Evolutionary conservation across 92 coral and sea anemone species (phyloP), one percentile per base, ranked within the genome.

Genomic region (Porites lobata): DNA sequence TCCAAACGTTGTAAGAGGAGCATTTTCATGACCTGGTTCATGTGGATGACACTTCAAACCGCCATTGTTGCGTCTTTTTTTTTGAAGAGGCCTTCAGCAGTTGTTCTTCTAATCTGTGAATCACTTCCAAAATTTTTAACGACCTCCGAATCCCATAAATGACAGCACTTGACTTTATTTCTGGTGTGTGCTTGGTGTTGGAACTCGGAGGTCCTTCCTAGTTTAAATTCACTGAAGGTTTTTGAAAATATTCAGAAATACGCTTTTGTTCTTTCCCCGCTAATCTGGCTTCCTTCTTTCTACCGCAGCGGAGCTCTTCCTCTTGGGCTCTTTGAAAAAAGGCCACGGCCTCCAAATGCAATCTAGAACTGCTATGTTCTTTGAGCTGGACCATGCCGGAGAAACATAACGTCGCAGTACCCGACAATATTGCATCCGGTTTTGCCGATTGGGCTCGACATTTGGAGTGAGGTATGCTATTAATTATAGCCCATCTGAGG

Each of bases 141-240:
- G 87, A 83, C 87, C 87, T 83, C 87, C 32, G 87, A 24, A 56
- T 83, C 68, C 87, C 87, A 83, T 8, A 83, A 50, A 19, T 83
- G 29, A 53, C 52, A 71, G 57, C 80, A 83, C 56, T 50, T 58
- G 11, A 83, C 87, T 24, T 69, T 71, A 6, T 70, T 29, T 15
- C 18, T 81, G 43, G 17, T 32, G 51, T n/a, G 8, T 58, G 51
- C 67, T 81, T 81, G 66, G 13, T 29, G 86, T 13, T 66, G 77
- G 68, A 9, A 43, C 53, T 24, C 76, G n/a, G 77, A 81, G 86
- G 86, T 81, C 77, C 61, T 52, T 9, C 3, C 77, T 51, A 81
- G 86, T 67, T 81, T 81, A 81, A 81, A 81, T 24, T 24, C 26
- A 24, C 26, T 24, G 53, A 50, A 53, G 57, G 57, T 1, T 24